Base-by-base conservation (phyloP, 2,888 invertebrate genomes). In the Coelopa pilipes region DNA sequence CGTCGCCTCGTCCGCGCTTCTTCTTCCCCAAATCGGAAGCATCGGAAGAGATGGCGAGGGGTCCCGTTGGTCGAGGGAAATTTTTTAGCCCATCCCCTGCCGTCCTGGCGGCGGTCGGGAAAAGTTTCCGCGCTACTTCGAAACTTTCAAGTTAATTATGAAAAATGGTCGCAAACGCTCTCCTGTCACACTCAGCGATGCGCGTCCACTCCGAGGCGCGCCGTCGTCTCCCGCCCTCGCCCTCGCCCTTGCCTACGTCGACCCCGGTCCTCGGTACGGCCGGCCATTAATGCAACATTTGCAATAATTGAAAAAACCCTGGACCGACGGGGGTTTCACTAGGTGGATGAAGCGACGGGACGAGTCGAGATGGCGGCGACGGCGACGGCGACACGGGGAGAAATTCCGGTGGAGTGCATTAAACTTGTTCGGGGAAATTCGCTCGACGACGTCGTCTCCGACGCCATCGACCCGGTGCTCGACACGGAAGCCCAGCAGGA, bases 71-170 rank as follows among this genome's bases (percentile, higher is more conserved):
- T 34, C 34, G 34, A 34, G 34, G 34, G 34, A 34, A 34, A 34
- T 34, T 34, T 17, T 57, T 1, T n/a, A 13, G 19, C 24, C 57
- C 9, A 1, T 19, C 19, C 57, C 13, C 21, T 19, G 17, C 24
- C 19, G 17, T 13, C 17, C 1, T 55, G 55, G 17, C 57, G 19
- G 2, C 7, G 34, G 34, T 34, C 7, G 34, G 34, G 19, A 55
- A 55, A 59, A 24, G 19, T 59, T 59, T 19, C 10, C 13, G 57
- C 11, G 21, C 57, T 21, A 13, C 24, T 59, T 66, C 47, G 47
- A 12, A 66, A 66, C 49, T 50, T 73, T 75, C 68, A 73, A 73
- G 46, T 68, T 76, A 76, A 76, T 76, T 76, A 76, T 72, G 74
- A 74, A 74, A 74, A 74, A 74, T 74, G 71, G 57, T 65, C 65